Evolutionary conservation across 1,140 invertebrate genomes (phyloP), one percentile per base, ranked within the genome.

Genomic region (Globodera rostochiensis): DNA sequence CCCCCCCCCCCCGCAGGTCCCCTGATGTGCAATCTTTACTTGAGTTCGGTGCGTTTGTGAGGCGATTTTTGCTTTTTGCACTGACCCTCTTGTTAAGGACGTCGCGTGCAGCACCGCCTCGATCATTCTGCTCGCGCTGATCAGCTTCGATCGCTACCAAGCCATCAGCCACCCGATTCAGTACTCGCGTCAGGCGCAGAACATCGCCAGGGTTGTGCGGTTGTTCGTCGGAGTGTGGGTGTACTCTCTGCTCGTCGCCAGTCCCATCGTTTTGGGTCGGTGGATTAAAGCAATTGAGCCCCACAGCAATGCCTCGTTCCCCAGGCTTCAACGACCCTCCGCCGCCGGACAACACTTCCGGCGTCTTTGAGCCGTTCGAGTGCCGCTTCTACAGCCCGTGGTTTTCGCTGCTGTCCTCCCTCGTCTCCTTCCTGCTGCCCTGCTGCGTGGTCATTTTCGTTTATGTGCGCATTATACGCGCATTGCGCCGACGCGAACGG

Each of bases 111-210:
- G 95, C 88, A 99, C 97, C 47, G 98, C 96, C 85, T 98, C 96
- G 88, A 99, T 99, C 90, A 95, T 98, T 91, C 98, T 93, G 92
- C 93, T 99, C 86, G 96, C 98, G 83, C 96, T 97, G 86, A 99
- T 99, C 91, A 97, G 95, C 88, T 96, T 98, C 91, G 96, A 98
- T 93, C 95, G 96, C 96, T 99, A 97, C 91, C 98, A 98, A 87
- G 97, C 97, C 74, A 96, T 99, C 74, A 98, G 96, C 49, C 94
- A 96, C 90, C 97, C 97, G 86, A 98, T 99, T 90, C 97, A 98
- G 91, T 99, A 99, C 92, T 95, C 96, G 70, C 81, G 88, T 1
- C 97, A 97, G 90, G 96, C 98, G 92, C 97, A 97, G 92, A 98
- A 96, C 92, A 97, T 96, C 91, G 93, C 94, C 82, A 93, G 97